Evolutionary conservation across 1,140 invertebrate species (phyloP).

Genomic region (Drosophila novamexicana): DNA sequence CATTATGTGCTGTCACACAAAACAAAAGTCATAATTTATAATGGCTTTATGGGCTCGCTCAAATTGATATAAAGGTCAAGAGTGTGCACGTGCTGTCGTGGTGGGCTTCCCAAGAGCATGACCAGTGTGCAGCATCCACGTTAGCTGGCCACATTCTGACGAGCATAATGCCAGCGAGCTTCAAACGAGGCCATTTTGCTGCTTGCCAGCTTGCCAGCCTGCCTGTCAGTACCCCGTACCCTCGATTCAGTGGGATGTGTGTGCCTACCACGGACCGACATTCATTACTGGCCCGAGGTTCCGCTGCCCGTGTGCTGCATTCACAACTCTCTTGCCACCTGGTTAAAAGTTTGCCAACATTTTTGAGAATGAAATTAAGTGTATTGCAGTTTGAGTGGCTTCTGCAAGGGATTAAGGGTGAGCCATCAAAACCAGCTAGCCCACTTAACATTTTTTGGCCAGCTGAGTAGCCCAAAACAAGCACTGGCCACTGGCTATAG

Average conservation of each 20-base stretch:
- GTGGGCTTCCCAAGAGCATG: background rate
- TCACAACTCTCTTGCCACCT: slow-evolving; percentile 48
- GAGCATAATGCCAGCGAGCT: slow-evolving; percentile 35
- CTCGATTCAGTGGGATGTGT: background rate
- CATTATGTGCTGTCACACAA: slow-evolving; percentile 26
- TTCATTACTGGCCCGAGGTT: slow-evolving; percentile 23
- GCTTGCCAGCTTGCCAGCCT: background rate
- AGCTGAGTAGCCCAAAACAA: too few species aligned
- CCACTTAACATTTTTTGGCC: background rate
- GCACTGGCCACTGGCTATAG: too few species aligned
- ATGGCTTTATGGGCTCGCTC: slow-evolving; percentile 61
- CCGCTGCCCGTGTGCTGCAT: slow-evolving; percentile 44
- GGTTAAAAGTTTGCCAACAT: slow-evolving; percentile 59
- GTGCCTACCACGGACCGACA: slow-evolving; percentile 22
- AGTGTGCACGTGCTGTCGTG: slow-evolving; percentile 45
- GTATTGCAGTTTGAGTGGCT: slow-evolving; percentile 56
- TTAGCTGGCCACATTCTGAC: slow-evolving; percentile 27
- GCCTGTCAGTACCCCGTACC: too few species aligned
- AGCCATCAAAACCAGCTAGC: background rate
- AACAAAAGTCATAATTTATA: slow-evolving; percentile 65
- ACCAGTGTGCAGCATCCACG: background rate
- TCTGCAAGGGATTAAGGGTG: slow-evolving; percentile 2
- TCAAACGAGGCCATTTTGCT: slow-evolving; percentile 58
- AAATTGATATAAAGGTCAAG: slow-evolving; percentile 80
- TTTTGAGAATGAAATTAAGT: slow-evolving; percentile 62